Evolutionary conservation across 1,140 invertebrate species (phyloP).

Genomic region (Apis florea): DNA sequence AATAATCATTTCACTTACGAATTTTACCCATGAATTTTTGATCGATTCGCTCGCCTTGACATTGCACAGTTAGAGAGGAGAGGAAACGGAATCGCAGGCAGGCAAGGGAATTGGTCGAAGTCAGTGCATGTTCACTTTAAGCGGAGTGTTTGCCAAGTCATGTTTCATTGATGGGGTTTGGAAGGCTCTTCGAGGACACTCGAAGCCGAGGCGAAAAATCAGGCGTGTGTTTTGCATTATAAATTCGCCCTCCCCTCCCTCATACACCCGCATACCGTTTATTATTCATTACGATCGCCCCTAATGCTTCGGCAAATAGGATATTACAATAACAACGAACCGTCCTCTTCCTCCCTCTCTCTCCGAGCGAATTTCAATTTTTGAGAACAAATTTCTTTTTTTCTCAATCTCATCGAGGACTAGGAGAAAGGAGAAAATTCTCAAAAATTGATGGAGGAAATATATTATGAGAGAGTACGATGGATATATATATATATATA

Average conservation of each 20-base stretch:
- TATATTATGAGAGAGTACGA: too few relatives aligned
- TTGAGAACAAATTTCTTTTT: too few relatives aligned
- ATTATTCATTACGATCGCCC: neutral
- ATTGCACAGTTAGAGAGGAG: neutral
- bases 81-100: conserved; percentile 28
- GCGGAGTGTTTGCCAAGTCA: conserved; percentile 45
- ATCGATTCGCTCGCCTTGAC: neutral
- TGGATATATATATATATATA: too few relatives aligned
- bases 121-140: conserved; percentile 48
- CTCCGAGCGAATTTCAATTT: too few relatives aligned
- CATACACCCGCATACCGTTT: neutral
- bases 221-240: conserved; percentile 20
- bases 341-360: too few relatives aligned
- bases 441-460: too few relatives aligned
- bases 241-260: neutral
- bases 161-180: conserved; percentile 49
- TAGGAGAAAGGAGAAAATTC: too few relatives aligned
- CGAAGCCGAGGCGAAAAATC: conserved; percentile 16
- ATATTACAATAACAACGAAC: neutral
- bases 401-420: too few relatives aligned
- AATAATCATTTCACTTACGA: too few relatives aligned
- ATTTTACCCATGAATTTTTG: too few relatives aligned
- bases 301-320: neutral
- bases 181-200: conserved; percentile 19
- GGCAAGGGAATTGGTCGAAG: conserved; percentile 23